Evolutionary conservation across 2,113 vertebrate species (phyloP).

Genomic region (Pluvialis apricaria): DNA sequence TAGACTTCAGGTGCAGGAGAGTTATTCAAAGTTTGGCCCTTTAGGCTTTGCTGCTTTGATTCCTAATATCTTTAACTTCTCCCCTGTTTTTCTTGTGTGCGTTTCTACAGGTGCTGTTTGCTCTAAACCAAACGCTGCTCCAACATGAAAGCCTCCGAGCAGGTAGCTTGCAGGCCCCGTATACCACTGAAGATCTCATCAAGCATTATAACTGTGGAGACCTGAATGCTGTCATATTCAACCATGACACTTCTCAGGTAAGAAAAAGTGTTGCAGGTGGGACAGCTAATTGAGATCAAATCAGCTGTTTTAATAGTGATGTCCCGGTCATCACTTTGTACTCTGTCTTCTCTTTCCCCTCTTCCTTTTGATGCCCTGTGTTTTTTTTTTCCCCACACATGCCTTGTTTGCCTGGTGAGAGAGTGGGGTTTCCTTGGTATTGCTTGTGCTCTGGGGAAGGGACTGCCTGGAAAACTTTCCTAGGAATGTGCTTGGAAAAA

Average conservation of each 20-base stretch:
- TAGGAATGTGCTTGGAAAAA: constrained; percentile 34
- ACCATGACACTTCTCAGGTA: constrained; percentile 88
- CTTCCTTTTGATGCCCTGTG: background rate
- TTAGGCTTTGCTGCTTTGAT: background rate
- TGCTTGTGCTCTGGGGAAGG: background rate
- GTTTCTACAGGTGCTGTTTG: constrained; percentile 82
- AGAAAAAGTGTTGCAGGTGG: background rate
- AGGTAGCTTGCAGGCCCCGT: constrained; percentile 81
- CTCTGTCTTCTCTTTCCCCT: background rate
- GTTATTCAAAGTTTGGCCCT: background rate
- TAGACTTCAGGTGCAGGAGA: background rate
- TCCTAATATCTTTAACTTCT: background rate
- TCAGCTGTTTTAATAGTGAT: background rate
- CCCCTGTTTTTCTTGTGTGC: background rate
- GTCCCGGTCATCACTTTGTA: background rate
- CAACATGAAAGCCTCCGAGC: constrained; percentile 86
- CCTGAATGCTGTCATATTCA: constrained; percentile 86
- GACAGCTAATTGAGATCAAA: background rate
- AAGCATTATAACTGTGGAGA: constrained; percentile 90
- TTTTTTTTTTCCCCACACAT: background rate
- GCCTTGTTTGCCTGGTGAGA: background rate
- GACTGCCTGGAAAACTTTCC: constrained; percentile 22
- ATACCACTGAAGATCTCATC: constrained; percentile 88
- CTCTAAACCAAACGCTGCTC: constrained; percentile 86
- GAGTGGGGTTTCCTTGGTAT: background rate